Evolutionary conservation across 2,888 invertebrate species (phyloP).

Genomic region (Pinctada fucata): DNA sequence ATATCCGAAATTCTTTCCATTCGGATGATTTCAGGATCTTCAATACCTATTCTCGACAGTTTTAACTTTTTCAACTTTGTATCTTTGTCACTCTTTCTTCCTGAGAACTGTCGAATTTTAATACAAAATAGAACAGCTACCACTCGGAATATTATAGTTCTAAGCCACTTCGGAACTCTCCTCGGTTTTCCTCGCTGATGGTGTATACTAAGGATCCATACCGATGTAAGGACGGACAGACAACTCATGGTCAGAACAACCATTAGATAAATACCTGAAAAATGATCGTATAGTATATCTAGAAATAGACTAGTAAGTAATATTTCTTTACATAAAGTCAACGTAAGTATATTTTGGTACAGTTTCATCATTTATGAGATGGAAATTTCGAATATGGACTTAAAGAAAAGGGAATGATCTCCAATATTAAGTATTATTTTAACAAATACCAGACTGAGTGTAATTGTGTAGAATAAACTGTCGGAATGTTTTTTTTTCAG

Average conservation of each 20-base stretch:
- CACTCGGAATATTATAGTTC: conserved; percentile 56
- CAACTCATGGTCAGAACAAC: conserved; percentile 72
- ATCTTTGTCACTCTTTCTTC: conserved; percentile 22
- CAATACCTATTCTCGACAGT: conserved; percentile 35
- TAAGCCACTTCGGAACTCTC: conserved; percentile 63
- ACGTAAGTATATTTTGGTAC: too few relatives aligned
- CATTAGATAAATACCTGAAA: conserved; percentile 73
- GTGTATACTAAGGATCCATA: conserved; percentile 70
- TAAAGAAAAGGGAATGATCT: too few relatives aligned
- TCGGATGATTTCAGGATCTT: conserved; percentile 37
- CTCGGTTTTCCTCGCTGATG: conserved; percentile 66
- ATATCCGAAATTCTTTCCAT: conserved; percentile 20
- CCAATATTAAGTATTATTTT: too few relatives aligned
- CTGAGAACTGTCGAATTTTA: conserved; percentile 34
- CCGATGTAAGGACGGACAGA: conserved; percentile 71
- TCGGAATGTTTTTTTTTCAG: too few relatives aligned
- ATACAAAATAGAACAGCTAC: conserved; percentile 53
- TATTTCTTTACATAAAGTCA: too few relatives aligned
- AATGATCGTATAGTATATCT: background rate
- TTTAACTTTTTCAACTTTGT: conserved; percentile 30
- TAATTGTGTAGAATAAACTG: too few relatives aligned
- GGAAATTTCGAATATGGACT: too few relatives aligned
- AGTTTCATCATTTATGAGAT: too few relatives aligned
- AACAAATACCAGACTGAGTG: too few relatives aligned
- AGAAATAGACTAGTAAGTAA: too few relatives aligned